Percentiles rank a stretch among this genome's conserved stretches.
phyloP scores from a whole-genome alignment of 2,113 vertebrate species.

The Phodopus roborovskii region DNA sequence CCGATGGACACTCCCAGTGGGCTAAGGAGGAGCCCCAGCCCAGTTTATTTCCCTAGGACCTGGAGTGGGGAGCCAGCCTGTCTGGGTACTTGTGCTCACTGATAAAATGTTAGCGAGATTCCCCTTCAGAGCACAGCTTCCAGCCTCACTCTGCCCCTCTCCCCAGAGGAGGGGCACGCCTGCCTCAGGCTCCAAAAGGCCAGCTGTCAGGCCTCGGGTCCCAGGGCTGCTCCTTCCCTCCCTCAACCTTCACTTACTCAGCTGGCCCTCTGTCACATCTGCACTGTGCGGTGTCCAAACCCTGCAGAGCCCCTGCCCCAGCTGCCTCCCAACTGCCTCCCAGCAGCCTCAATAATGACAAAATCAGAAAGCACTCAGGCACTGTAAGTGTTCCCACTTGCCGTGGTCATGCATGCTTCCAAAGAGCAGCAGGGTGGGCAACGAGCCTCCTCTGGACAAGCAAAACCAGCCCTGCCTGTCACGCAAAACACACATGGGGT shows the following conservation, averaged over 20 bases:
- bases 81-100: not conserved
- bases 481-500: too few species aligned
- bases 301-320: not conserved
- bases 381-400: too few species aligned
- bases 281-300: not conserved
- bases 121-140: not conserved
- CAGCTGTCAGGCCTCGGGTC: not conserved
- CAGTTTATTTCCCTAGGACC: accelerated
- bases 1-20: not conserved
- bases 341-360: not conserved
- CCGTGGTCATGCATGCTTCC: accelerated
- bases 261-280: not conserved
- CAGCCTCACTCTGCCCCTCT: too few species aligned
- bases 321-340: not conserved
- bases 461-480: too few species aligned
- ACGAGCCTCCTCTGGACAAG: not conserved
- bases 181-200: not conserved
- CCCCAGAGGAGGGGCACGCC: not conserved
- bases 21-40: not conserved
- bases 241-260: not conserved
- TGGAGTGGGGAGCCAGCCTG: not conserved
- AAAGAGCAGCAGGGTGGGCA: accelerated
- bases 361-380: too few species aligned
- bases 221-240: not conserved
- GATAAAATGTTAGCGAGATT: too few species aligned